Evolutionary conservation across 2,797 vertebrate species (phyloP).

Genomic region (Spinus olivaceus): DNA sequence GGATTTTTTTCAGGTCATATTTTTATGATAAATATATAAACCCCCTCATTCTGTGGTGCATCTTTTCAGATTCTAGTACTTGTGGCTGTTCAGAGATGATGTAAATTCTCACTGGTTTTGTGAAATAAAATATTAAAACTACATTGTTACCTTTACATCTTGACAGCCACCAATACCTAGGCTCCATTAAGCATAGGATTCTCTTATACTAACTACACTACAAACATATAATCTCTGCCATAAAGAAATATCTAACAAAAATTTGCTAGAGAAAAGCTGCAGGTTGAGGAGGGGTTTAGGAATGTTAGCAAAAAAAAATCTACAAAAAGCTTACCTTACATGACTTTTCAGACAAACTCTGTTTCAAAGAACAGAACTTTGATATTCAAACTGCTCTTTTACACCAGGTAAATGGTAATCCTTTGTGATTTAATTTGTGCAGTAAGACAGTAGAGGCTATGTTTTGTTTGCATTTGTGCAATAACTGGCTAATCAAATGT

Average conservation of each 20-base stretch:
- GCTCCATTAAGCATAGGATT: neutral
- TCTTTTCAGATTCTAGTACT: neutral
- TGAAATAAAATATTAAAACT: neutral
- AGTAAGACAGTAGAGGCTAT: neutral
- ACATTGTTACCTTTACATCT: neutral
- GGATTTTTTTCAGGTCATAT: neutral
- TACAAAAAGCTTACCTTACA: neutral
- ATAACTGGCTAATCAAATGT: slow-evolving; percentile 1
- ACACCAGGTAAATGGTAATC: neutral
- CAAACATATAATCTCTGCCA: neutral
- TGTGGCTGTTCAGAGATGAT: neutral
- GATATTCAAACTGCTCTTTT: neutral
- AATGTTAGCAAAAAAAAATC: neutral
- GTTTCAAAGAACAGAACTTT: neutral
- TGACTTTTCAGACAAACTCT: neutral
- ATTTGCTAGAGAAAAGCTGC: neutral
- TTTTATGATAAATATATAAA: neutral
- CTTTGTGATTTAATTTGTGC: neutral
- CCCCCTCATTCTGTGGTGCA: neutral
- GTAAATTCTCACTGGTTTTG: neutral
- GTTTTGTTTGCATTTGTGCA: neutral
- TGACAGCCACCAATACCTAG: neutral
- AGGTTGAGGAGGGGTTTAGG: neutral
- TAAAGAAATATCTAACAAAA: neutral
- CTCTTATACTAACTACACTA: neutral